Base-by-base conservation (phyloP, 1,140 invertebrate genomes). In the Nebria ingens region DNA sequence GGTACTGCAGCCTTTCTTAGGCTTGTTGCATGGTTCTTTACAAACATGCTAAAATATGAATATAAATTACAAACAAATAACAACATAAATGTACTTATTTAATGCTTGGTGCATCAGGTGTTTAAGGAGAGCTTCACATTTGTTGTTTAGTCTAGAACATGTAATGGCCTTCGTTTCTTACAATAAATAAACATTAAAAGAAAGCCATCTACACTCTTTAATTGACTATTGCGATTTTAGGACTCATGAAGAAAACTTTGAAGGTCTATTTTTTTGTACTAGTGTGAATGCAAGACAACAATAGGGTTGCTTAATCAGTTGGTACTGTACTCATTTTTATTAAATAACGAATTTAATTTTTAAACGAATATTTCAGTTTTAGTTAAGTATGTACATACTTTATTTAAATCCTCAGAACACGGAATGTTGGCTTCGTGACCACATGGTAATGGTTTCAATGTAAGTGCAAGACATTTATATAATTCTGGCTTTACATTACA, bases 21-120 rank as follows among this genome's bases (percentile, higher is more conserved):
- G 55, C 56, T 62, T 67, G 1, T 61, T 60, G 56, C 76, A 78
- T 0, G 64, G 62, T 57, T 73, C 71, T 13, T 40, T 17, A 52
- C 76, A 77, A 6, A 57, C 3, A 61, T 71, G 73, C 74, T 77
- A 63, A 56, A 73, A 70, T 51, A 52, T 21, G 2, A 20, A 53
- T 29, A 6, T 29, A 12, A 17, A 45, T 45, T 34, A 34, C 25
- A 6, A 34, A 34, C 25, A 34, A 34, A 34, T 9, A 34, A 9
- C 6, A 34, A 34, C 25, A 34, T 9, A 34, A 9, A 34, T 34
- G n/a, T 9, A n/a, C n/a, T n/a, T n/a, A n/a, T n/a, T n/a, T n/a
- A n/a, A n/a, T n/a, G n/a, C n/a, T n/a, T n/a, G n/a, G n/a, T n/a
- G n/a, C n/a, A 34, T 34, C n/a, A 34, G n/a, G 25, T 34, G 25